These are phyloP conservation scores for Metacarcinus magister DNA, from an alignment of 2,888 invertebrate species.

Conservation along the genomic window DNA sequence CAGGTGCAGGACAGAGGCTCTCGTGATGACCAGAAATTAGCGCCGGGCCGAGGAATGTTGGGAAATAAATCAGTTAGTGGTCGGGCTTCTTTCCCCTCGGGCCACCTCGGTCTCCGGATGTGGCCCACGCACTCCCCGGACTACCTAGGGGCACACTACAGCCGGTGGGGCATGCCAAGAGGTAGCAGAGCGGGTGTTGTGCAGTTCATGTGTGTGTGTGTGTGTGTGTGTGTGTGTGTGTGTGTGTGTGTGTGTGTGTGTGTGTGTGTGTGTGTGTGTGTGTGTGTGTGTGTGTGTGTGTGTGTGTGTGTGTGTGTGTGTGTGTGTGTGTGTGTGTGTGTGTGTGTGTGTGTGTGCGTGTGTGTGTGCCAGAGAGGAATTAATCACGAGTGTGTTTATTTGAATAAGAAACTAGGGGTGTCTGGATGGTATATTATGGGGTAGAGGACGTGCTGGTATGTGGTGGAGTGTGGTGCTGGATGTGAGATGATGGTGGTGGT, in stretches of 20 bases:
- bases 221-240: no score
- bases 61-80: slow-evolving; percentile 26
- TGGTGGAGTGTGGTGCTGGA: no score
- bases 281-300: not conserved
- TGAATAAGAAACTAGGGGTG: not conserved
- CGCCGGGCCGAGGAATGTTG: not conserved
- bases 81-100: not conserved
- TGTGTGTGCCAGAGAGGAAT: not conserved
- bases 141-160: not conserved
- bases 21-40: slow-evolving; percentile 14
- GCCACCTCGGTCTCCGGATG: slow-evolving; percentile 8
- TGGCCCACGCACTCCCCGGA: not conserved
- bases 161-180: not conserved
- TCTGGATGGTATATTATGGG: not conserved
- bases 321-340: slow-evolving; percentile 56
- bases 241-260: no score
- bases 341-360: slow-evolving; percentile 44
- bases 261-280: no score
- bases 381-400: not conserved
- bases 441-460: not conserved
- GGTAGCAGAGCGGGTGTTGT: no score
- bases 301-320: slow-evolving; percentile 60
- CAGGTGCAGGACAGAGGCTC: not conserved
- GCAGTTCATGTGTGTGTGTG: no score
- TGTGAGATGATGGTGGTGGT: no score